These are phyloP conservation scores for Cephus pygmeus DNA, from an alignment of 2,888 invertebrate species.

Conservation along the genomic window DNA sequence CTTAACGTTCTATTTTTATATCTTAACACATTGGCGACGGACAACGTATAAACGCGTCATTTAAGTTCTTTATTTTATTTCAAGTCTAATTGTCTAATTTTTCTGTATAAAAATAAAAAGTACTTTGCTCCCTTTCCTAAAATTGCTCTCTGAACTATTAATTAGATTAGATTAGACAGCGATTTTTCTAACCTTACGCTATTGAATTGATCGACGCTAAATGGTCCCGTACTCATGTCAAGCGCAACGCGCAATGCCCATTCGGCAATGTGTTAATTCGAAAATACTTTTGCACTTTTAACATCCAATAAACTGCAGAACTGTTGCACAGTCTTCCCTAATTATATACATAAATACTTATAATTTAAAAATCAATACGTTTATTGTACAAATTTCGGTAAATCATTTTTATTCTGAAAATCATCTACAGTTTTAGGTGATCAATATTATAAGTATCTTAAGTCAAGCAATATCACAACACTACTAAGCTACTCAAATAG, in stretches of 20 bases:
- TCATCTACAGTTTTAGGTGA: neutral
- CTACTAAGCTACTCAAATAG: neutral
- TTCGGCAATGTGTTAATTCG: neutral
- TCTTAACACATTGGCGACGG: neutral
- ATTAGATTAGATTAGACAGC: too few relatives aligned
- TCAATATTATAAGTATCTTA: neutral
- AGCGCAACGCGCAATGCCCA: too few relatives aligned
- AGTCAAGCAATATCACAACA: neutral
- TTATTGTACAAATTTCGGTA: neutral
- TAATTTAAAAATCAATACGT: neutral
- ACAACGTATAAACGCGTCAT: too few relatives aligned
- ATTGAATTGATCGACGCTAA: too few relatives aligned
- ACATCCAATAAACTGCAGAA: neutral
- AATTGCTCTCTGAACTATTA: too few relatives aligned
- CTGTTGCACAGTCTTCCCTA: neutral
- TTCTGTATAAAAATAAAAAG: too few relatives aligned
- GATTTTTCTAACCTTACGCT: too few relatives aligned
- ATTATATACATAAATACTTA: neutral
- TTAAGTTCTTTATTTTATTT: too few relatives aligned
- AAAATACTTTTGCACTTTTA: neutral
- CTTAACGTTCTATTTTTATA: neutral
- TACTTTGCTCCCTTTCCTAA: too few relatives aligned
- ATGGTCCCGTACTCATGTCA: too few relatives aligned
- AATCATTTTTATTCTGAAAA: neutral
- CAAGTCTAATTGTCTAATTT: too few relatives aligned